phyloP scores from a whole-genome alignment of 2,113 vertebrate genomes.

The Hyaena hyaena region DNA sequence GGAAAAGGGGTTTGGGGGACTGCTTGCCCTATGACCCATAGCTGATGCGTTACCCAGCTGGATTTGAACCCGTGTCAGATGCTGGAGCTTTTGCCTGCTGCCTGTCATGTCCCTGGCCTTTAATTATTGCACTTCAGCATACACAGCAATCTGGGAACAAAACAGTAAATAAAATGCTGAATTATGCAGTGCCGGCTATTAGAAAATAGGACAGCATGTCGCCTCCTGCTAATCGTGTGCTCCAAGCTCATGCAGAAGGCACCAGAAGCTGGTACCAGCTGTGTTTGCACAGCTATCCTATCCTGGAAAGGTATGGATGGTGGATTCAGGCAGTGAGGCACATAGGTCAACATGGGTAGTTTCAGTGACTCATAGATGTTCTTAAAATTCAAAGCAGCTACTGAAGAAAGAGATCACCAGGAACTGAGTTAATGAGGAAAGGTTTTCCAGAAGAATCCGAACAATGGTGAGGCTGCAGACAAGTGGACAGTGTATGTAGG shows the following conservation, averaged over 20 bases:
- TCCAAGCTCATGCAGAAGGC: background rate
- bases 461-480: background rate
- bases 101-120: background rate
- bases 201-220: background rate
- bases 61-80: background rate
- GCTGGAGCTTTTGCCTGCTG: background rate
- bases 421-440: background rate
- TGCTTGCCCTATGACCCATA: background rate
- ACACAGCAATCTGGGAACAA: background rate
- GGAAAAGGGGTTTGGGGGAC: background rate
- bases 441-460: background rate
- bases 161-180: background rate
- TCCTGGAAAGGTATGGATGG: background rate
- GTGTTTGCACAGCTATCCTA: background rate
- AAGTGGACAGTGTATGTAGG: background rate
- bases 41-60: background rate
- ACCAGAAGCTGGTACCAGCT: background rate
- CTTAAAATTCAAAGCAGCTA: background rate
- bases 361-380: background rate
- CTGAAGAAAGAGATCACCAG: background rate
- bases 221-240: background rate
- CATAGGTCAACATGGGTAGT: background rate
- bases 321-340: background rate
- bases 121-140: background rate
- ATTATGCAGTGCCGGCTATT: background rate